phyloP scores from a whole-genome alignment of 2,888 invertebrate genomes.

The Polydrusus tereticollis region DNA sequence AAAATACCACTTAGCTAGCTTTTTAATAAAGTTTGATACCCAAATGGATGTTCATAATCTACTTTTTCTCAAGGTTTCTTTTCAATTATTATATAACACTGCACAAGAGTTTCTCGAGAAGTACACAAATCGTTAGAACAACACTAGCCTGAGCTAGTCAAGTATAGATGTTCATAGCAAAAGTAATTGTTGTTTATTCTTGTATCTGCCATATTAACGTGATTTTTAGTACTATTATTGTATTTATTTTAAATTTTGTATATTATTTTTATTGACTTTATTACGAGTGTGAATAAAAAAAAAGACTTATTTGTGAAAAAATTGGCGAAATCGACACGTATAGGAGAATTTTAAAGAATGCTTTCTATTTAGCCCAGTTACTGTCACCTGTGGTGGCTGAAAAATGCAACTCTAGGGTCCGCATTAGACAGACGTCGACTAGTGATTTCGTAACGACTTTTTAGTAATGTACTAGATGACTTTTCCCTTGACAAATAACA shows the following conservation, averaged over 20 bases:
- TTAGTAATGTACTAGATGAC: too few species aligned
- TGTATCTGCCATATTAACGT: slow-evolving; percentile 42
- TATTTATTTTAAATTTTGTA: slow-evolving; percentile 19
- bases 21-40: slow-evolving; percentile 37
- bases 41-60: slow-evolving; percentile 7
- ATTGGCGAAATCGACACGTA: slow-evolving; percentile 54
- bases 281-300: neutral
- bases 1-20: slow-evolving; percentile 28
- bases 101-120: slow-evolving; percentile 16
- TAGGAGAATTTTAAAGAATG: slow-evolving; percentile 10
- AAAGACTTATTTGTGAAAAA: slow-evolving; percentile 52
- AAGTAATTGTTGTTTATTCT: slow-evolving; percentile 19
- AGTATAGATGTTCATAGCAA: slow-evolving; percentile 13
- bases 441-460: too few species aligned
- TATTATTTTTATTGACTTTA: slow-evolving; percentile 13
- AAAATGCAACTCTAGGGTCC: too few species aligned
- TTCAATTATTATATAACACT: slow-evolving; percentile 4
- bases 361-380: too few species aligned
- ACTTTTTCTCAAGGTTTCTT: neutral
- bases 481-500: too few species aligned
- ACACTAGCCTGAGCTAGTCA: slow-evolving; percentile 4
- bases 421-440: too few species aligned
- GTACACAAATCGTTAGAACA: slow-evolving; percentile 13
- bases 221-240: slow-evolving; percentile 19
- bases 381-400: too few species aligned